phyloP scores from a whole-genome alignment of 1,140 invertebrate genomes.

The Brachionus rubens region DNA sequence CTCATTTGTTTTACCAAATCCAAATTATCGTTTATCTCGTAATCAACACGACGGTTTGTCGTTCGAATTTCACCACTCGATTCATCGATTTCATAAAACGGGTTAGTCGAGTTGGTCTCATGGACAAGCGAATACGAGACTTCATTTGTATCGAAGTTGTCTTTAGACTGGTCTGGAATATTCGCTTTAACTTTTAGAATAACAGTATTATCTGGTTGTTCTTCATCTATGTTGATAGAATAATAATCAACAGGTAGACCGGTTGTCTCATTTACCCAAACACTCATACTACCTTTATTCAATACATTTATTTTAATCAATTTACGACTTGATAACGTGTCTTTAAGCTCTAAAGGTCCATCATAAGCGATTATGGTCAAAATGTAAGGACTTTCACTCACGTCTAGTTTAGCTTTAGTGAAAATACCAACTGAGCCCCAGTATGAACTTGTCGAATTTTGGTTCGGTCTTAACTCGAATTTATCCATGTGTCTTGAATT shows the following conservation, averaged over 20 bases:
- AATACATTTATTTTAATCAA: conserved; percentile 11
- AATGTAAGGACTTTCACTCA: conserved; percentile 25
- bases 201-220: background rate
- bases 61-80: background rate
- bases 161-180: conserved; percentile 1
- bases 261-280: conserved; percentile 21
- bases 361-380: conserved; percentile 39
- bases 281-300: conserved; percentile 36
- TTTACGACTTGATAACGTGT: conserved; percentile 25
- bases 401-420: background rate
- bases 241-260: conserved; percentile 37
- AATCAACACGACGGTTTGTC: background rate
- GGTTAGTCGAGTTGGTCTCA: background rate
- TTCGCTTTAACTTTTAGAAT: conserved; percentile 31
- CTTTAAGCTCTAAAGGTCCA: background rate
- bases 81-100: conserved; percentile 24
- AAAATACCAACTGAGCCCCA: conserved; percentile 25
- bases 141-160: background rate
- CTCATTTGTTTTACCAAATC: conserved; percentile 29
- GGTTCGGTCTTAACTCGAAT: conserved; percentile 14
- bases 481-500: background rate
- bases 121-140: background rate
- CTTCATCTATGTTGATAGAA: background rate
- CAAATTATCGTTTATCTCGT: background rate
- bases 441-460: conserved; percentile 5